Evolutionary conservation across 2,113 vertebrate genomes (phyloP), one percentile per base, ranked within the genome.

Genomic region (Erythrolamprus reginae): DNA sequence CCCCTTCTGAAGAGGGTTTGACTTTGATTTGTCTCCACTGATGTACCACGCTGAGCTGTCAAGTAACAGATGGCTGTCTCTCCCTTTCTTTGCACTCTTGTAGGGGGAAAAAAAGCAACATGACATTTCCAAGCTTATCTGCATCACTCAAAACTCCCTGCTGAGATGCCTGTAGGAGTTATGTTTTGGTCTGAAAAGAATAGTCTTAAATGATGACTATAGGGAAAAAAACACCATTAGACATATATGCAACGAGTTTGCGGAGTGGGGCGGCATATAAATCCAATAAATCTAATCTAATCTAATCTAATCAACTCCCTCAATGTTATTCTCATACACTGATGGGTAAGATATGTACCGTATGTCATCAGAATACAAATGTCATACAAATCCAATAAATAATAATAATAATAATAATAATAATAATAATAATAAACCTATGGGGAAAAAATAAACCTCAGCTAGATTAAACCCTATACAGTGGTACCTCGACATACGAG

Each of bases 41-140:
- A 87, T 26, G 45, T 47, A 21, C 1, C 1, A 61, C 48, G 83
- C 19, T 17, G 2, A 23, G 85, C 12, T 17, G 2, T 19, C 1
- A 86, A 23, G 42, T 70, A 61, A 56, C 89, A 50, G 12, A 56
- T 28, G 88, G n/a, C 0, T 84, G 45, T 21, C 19, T 15, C 28
- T 5, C 61, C n/a, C 65, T 33, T 23, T 2, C 50, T 50, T 13
- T 17, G 38, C 90, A 82, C 33, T 89, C 0, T 56, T 88, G 17
- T 58, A 28, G 45, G n/a, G n/a, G n/a, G n/a, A 28, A 33, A 88
- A 0, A 28, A 3, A 58, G 45, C 17, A 42, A 33, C 21, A 48
- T 92, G 50, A 70, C 21, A 26, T 55, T 91, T 89, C 84, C 93
- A 89, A 82, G 85, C 86, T 77, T 89, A n/a, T 84, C 70, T 86